Base-by-base conservation (phyloP, 1,140 invertebrate species). In the Chrysomallon squamiferum region DNA sequence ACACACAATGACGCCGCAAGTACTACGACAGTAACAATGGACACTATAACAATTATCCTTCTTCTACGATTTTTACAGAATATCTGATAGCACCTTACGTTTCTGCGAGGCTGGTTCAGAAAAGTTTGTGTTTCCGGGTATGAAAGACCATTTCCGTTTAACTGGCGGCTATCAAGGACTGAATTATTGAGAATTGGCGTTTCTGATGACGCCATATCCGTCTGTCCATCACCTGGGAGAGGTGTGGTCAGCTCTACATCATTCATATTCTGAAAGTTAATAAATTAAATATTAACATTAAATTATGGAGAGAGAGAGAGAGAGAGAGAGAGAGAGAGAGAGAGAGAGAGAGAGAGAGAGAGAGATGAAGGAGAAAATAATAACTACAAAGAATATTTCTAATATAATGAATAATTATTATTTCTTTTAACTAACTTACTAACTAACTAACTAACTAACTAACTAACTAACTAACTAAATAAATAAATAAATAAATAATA, bases 41-140 rank as follows among this genome's bases (percentile, higher is more conserved):
- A 54, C 29, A 54, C 29, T 54, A 54, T 54, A 0, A 54, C 29
- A 15, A 54, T 30, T 20, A 54, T 15, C 18, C 22, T 54, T 22
- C 50, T 20, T 54, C 13, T 30, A 30, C 18, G 22, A 27, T 54
- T 15, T 15, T 54, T 30, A 18, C 50, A 27, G 15, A 30, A 27
- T 18, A 25, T 27, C n/a, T 25, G 50, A 22, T 18, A 22, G 22
- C 25, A 30, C 15, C 3, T 25, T 27, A 1, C 15, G n/a, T 13
- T 20, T 54, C 9, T 20, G 22, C 22, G 29, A 25, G 50, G 22
- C 50, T 29, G 13, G 22, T 22, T 30, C 1, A 54, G n/a, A 30
- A 54, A 54, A 54, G 50, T 30, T 18, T 54, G 18, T 18, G 22
- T 54, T 54, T 54, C 50, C 22, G 50, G 50, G 15, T 54, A 22